Evolutionary conservation across 2,113 vertebrate species (phyloP), one percentile per base, ranked within the genome.

Genomic region (Danionella cerebrum): DNA sequence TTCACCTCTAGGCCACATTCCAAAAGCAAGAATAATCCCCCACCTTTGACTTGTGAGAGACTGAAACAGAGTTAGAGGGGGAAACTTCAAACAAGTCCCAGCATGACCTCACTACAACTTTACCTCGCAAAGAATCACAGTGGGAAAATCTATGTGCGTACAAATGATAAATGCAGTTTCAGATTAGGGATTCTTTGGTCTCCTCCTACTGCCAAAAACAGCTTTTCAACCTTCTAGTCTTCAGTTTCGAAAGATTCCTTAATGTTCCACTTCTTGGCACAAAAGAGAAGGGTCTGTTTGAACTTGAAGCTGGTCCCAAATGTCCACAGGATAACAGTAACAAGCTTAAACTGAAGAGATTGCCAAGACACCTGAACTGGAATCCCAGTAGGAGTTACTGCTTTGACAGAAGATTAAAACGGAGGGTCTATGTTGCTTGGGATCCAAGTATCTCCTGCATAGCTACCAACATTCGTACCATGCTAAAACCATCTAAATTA

Each of bases 11-110:
- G 80, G 73, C 78, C 58, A 76, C 82, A 84, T 88, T 87, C 85
- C 84, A 77, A 75, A 79, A 75, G 63, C 78, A 76, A 76, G 74
- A 67, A 81, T 84, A 88, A 88, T 89, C 87, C 85, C 78, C 84
- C 85, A 86, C 83, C 81, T 86, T 74, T 85, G 81, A 84, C 86
- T 81, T 68, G 66, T 18, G 36, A 74, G 76, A 76, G 41, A 51
- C 27, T 25, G 48, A 60, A 27, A 69, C 38, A 16, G 35, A 60
- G 27, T 39, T 19, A n/a, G 33, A 12, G n/a, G 44, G 10, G 4
- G 6, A 24, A 75, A 77, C 79, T 82, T 84, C 78, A 82, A 84
- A 84, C 75, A 82, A 85, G 77, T 73, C 47, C 51, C 50, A 67
- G 77, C 72, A 75, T 73, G 80, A 80, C 78, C 76, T 80, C 16